Base-by-base conservation (phyloP, 1,140 invertebrate genomes). In the Agrypnia vestita region DNA sequence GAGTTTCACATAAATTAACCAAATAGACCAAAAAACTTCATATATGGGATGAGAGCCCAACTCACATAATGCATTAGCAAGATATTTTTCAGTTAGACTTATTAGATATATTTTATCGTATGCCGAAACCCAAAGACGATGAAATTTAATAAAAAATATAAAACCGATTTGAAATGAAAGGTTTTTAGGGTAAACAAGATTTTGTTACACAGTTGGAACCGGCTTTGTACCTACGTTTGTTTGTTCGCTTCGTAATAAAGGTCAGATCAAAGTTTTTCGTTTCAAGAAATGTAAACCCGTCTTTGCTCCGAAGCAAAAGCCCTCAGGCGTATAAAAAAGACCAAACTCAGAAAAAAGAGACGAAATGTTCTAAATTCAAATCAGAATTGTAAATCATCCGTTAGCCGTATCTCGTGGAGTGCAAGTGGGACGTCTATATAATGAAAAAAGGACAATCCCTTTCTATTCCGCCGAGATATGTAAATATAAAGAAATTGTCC, bases 381-480 rank as follows among this genome's bases (percentile, higher is more conserved):
- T 82, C 81, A 82, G 81, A 82, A 82, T 82, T 82, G 81, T 82
- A 82, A 82, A 82, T 82, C 81, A 82, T 82, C 81, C 78, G 69
- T 82, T 78, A 82, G 59, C 21, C 47, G 51, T 67, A 64, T 72
- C 53, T 62, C 15, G 8, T 8, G 19, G 35, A 49, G 74, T 61
- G 79, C 61, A 51, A 76, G 74, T 21, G 71, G 59, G 72, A 55
- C 47, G 56, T 53, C 78, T 53, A 62, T 53, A 79, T 53, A 44
- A 74, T 61, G 61, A 49, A 56, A 78, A 79, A 78, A 76, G 80
- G 61, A 71, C 76, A 77, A 73, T 79, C 59, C 53, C 43, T 13
- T 71, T 76, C 53, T 76, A 78, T 78, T 82, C 78, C 81, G 71
- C 21, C 10, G 81, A 77, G 78, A 81, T 82, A 82, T 82, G 78